Evolutionary conservation across 2,888 invertebrate genomes (phyloP).

Genomic region (Calameuta idolon): DNA sequence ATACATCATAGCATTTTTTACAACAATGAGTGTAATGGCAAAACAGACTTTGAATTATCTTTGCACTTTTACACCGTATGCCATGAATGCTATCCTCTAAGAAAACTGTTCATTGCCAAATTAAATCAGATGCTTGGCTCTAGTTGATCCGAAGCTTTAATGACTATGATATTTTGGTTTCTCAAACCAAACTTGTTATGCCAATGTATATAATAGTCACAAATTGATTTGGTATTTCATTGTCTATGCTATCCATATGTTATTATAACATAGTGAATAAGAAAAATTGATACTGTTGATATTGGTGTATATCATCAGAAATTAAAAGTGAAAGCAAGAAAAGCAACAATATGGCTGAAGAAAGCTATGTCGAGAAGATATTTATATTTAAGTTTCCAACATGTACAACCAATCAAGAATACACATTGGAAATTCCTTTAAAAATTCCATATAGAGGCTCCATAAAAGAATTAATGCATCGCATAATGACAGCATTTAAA

Average conservation of each 20-base stretch:
- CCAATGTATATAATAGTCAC: background rate
- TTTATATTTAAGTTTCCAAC: conserved; percentile 71
- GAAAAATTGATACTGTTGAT: background rate
- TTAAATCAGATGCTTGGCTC: background rate
- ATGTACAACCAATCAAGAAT: conserved; percentile 70
- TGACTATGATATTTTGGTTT: background rate
- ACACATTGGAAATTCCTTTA: conserved; percentile 73
- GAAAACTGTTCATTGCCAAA: background rate
- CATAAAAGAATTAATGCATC: conserved; percentile 74
- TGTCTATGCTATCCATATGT: background rate
- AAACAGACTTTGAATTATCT: background rate
- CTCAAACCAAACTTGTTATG: background rate
- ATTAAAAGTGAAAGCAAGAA: background rate
- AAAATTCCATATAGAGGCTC: conserved; percentile 73
- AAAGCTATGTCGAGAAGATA: conserved; percentile 54
- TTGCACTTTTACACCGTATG: background rate
- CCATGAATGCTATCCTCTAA: background rate
- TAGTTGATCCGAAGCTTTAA: background rate
- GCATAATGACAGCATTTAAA: conserved; percentile 76
- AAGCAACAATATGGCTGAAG: conserved; percentile 39
- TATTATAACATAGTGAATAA: background rate
- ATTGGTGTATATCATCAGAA: background rate
- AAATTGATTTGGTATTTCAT: background rate
- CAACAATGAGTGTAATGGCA: background rate
- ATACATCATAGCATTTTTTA: background rate